Percentiles rank a stretch among this genome's conserved stretches.
These are phyloP conservation scores for Semaprochilodus insignis DNA, from an alignment of 2,797 vertebrate genomes.

Conservation along the genomic window DNA sequence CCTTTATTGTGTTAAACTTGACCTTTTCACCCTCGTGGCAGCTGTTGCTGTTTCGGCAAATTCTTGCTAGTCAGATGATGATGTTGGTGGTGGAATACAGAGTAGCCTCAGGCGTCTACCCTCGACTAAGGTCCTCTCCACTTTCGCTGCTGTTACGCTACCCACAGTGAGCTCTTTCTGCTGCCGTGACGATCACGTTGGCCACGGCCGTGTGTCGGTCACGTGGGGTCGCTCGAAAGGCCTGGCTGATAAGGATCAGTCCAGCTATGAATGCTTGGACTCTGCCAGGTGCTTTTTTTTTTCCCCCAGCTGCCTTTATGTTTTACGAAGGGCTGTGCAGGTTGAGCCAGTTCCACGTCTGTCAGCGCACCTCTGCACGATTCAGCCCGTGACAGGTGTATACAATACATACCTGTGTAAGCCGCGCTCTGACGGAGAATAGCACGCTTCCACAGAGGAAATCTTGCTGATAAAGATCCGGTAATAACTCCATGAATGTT, in stretches of 20 bases:
- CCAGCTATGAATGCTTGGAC: background rate
- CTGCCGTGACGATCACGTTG: background rate
- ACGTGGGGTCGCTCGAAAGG: too few species aligned
- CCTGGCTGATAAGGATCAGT: too few species aligned
- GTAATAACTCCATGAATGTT: too few species aligned
- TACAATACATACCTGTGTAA: background rate
- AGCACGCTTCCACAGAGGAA: too few species aligned
- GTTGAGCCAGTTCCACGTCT: background rate
- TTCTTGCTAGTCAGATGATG: too few species aligned
- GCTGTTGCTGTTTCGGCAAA: constrained; percentile 30
- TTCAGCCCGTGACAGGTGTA: background rate
- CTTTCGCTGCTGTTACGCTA: too few species aligned
- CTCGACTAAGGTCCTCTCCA: too few species aligned
- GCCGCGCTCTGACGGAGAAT: too few species aligned
- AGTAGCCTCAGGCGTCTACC: constrained; percentile 2
- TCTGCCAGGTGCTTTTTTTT: background rate
- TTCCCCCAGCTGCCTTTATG: background rate
- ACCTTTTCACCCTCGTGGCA: background rate
- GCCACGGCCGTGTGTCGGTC: background rate
- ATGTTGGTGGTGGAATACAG: too few species aligned
- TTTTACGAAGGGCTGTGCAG: background rate
- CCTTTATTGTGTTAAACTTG: background rate
- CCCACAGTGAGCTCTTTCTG: background rate
- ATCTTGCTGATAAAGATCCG: too few species aligned
- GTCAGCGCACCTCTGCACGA: background rate